A percentile compares a stretch with the other conserved stretches of the same genome.
These are phyloP conservation scores for Grapholita molesta DNA, from an alignment of 1,140 invertebrate genomes.

Conservation along the genomic window DNA sequence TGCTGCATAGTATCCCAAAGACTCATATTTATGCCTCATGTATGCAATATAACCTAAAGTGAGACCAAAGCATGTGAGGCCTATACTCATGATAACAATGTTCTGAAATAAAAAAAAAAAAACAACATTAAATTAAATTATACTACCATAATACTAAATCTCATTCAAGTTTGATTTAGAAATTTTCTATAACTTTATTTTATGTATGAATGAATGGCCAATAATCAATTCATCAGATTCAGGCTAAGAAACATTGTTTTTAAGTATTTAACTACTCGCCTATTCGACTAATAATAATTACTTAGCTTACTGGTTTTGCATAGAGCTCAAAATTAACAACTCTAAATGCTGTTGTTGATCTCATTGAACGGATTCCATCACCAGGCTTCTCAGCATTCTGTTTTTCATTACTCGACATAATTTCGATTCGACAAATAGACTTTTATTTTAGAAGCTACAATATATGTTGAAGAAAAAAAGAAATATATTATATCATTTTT, in stretches of 20 bases:
- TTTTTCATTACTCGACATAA: slow-evolving; percentile 43
- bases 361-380: slow-evolving; percentile 87
- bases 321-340: slow-evolving; percentile 91
- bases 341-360: slow-evolving; percentile 84
- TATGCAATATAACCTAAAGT: slow-evolving; percentile 89
- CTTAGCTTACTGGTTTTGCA: slow-evolving; percentile 85
- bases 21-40: slow-evolving; percentile 87
- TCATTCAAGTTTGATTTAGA: too few species aligned
- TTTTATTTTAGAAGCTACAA: not conserved
- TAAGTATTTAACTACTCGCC: too few species aligned
- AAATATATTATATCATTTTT: not conserved
- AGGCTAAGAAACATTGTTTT: too few species aligned
- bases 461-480: not conserved
- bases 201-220: too few species aligned
- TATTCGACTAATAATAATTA: slow-evolving; percentile 20
- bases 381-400: slow-evolving; percentile 77
- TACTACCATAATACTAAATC: not conserved
- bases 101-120: slow-evolving; percentile 83
- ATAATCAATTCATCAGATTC: too few species aligned
- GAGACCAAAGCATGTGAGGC: slow-evolving; percentile 82
- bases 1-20: slow-evolving; percentile 87
- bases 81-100: slow-evolving; percentile 87
- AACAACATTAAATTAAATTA: slow-evolving; percentile 16
- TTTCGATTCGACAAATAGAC: too few species aligned
- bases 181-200: too few species aligned